Percentiles rank a stretch among this genome's conserved stretches.
These are phyloP conservation scores for Rhabdomys pumilio DNA, from an alignment of 2,797 vertebrate genomes.

Conservation along the genomic window DNA sequence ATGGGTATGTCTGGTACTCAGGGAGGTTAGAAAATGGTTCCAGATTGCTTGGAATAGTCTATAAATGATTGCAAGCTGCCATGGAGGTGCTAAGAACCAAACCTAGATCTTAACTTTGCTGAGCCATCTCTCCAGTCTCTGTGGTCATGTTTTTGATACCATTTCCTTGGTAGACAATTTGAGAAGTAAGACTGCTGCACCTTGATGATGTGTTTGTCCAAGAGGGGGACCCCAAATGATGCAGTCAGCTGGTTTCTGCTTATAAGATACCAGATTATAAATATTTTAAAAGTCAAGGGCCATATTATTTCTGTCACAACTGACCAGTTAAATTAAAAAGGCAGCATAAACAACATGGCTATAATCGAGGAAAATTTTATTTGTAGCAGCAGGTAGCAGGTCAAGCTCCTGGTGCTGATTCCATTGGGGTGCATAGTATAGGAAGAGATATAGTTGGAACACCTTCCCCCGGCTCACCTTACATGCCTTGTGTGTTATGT, in stretches of 20 bases:
- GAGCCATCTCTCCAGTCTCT: not conserved
- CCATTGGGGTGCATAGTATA: not conserved
- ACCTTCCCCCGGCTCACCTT: not conserved
- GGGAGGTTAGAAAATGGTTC: not conserved
- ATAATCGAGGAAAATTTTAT: too few species aligned
- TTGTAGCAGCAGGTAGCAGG: not conserved
- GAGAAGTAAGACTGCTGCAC: not conserved
- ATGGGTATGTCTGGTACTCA: not conserved
- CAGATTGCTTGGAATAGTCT: not conserved
- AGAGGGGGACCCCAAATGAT: not conserved
- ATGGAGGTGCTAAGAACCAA: not conserved
- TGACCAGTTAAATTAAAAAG: not conserved
- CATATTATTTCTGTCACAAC: not conserved
- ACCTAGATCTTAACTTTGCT: too few species aligned
- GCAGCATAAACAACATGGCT: fast-evolving
- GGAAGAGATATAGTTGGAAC: not conserved
- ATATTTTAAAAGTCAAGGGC: not conserved
- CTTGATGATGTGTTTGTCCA: not conserved
- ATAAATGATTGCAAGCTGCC: not conserved
- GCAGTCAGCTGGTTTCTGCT: not conserved
- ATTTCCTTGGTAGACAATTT: not conserved
- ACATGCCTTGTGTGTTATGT: not conserved
- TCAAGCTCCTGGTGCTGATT: not conserved
- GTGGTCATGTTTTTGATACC: not conserved
- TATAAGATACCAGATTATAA: not conserved